Evolutionary conservation across 1,140 invertebrate genomes (phyloP).

Genomic region (Melanaphis sacchari): DNA sequence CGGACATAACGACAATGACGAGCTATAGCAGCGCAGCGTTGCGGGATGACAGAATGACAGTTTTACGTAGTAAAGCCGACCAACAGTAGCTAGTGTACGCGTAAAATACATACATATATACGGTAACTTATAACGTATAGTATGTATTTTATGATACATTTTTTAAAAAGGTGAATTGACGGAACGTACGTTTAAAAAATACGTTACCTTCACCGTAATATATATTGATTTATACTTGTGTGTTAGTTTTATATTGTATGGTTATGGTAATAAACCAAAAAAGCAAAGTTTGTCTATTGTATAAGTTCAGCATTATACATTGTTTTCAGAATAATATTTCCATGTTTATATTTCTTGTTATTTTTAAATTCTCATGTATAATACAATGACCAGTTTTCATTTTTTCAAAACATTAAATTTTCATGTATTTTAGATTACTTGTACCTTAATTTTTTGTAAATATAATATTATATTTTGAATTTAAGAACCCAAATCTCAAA

Average conservation of each 20-base stretch:
- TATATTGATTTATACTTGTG: conserved; percentile 34
- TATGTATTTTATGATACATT: background rate
- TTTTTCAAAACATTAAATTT: background rate
- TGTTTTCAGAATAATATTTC: background rate
- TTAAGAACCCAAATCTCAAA: background rate
- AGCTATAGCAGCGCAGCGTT: background rate
- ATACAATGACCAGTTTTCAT: background rate
- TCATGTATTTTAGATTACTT: background rate
- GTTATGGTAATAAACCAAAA: background rate
- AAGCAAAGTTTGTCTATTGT: conserved; percentile 7
- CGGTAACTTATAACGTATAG: conserved; percentile 14
- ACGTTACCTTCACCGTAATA: background rate
- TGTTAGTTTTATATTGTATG: background rate
- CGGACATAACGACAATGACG: conserved; percentile 48
- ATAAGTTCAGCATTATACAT: background rate
- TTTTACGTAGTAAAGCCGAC: conserved; percentile 42
- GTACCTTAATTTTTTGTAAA: background rate
- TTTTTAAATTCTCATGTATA: background rate
- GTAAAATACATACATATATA: background rate
- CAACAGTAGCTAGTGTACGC: background rate
- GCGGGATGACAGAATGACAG: conserved; percentile 48
- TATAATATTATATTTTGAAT: background rate
- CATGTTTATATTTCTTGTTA: background rate
- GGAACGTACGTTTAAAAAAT: background rate
- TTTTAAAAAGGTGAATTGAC: background rate